phyloP scores from a whole-genome alignment of 2,113 vertebrate species.

The Oxyruncus cristatus region DNA sequence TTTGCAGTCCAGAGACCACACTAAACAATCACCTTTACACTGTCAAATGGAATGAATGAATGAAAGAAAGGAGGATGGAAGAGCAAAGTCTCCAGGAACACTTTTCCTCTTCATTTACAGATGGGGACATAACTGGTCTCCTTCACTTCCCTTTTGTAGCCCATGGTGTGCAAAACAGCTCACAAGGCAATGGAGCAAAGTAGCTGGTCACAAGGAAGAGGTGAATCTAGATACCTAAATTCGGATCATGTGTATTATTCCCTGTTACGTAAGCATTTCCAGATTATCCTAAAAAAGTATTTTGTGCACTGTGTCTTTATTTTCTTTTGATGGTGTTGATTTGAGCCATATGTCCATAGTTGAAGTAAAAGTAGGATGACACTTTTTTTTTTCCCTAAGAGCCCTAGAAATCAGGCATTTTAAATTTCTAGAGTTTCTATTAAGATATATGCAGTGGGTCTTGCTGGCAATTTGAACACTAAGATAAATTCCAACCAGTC shows the following conservation, averaged over 20 bases:
- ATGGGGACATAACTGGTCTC: background rate
- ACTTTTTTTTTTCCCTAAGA: background rate
- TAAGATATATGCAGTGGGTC: background rate
- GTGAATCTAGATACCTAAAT: background rate
- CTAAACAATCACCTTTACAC: background rate
- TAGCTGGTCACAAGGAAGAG: background rate
- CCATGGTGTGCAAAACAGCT: background rate
- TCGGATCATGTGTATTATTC: background rate
- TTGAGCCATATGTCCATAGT: background rate
- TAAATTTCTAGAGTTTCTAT: background rate
- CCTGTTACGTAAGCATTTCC: background rate
- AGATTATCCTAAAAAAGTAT: background rate
- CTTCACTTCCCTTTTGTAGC: background rate
- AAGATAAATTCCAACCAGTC: background rate
- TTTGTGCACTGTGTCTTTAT: background rate
- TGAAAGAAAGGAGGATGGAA: background rate
- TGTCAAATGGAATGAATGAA: background rate
- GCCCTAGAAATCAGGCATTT: background rate
- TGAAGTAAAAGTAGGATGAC: background rate
- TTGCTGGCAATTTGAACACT: background rate
- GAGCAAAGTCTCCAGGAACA: background rate
- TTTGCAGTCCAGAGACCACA: background rate
- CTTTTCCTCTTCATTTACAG: background rate
- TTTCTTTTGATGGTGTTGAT: background rate
- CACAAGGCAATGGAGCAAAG: background rate